Evolutionary conservation across 2,888 invertebrate genomes (phyloP), one percentile per base, ranked within the genome.

Genomic region (Heliconius ethilla): DNA sequence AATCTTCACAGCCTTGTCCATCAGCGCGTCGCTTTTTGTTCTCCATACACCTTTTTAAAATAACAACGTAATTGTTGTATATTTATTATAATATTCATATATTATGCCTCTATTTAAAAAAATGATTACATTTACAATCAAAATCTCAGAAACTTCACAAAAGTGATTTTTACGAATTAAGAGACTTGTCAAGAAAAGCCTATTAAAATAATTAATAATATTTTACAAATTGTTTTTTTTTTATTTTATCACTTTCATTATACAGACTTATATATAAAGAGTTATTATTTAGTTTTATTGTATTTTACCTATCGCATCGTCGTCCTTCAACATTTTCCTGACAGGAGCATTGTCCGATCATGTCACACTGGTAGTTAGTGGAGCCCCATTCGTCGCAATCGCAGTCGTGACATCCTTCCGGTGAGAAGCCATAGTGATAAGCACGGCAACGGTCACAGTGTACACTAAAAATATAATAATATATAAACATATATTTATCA

Each of bases 341-440:
- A 84, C 97, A 97, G 0, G 97, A 97, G 92, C 99, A 99, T 89
- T 98, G 98, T 0, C 99, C 99, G 55, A 90, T 94, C 76, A 96
- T 95, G 83, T 97, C 97, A 87, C 99, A 99, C 89, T 99, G 99
- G 83, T 97, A 96, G 85, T 97, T 96, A 77, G 96, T 96, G 0
- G 98, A 98, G 40, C 99, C 99, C 88, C 98, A 97, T 51, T 95
- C 95, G 86, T 99, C 99, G 85, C 99, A 99, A 81, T 98, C 97
- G 84, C 99, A 99, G 73, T 96, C 95, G 80, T 96, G 95, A 87
- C 98, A 98, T 1, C 98, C 98, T 0, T 97, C 96, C 0, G 91
- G 85, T 0, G 98, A 97, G 91, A 98, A 98, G 27, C 98, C 98
- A 87, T 97, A 98, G 87, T 97, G 97, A 88, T 96, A 96, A 1